A percentile compares a stretch with the other conserved stretches of the same genome.
These are phyloP conservation scores for Chrysina gloriosa DNA, from an alignment of 2,888 invertebrate genomes.

Conservation along the genomic window DNA sequence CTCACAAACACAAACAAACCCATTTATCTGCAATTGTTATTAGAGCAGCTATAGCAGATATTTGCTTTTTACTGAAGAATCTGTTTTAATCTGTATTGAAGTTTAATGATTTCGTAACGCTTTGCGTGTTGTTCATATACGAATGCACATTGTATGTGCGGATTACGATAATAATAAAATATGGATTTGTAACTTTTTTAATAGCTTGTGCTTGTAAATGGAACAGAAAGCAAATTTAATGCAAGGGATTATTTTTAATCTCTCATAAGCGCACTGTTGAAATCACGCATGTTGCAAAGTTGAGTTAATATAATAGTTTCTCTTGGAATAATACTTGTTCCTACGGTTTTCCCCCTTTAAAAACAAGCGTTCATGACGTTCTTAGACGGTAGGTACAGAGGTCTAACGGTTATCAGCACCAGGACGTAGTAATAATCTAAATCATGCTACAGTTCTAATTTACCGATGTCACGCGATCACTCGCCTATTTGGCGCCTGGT, in stretches of 20 bases:
- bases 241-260: slow-evolving; percentile 27
- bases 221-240: not conserved
- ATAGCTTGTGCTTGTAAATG: not conserved
- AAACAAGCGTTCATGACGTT: slow-evolving; percentile 33
- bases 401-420: slow-evolving; percentile 44
- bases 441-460: slow-evolving; percentile 56
- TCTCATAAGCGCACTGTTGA: slow-evolving; percentile 2
- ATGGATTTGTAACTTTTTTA: slow-evolving; percentile 23
- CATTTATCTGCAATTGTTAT: too few species aligned
- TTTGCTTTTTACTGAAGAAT: not conserved
- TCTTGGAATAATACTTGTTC: slow-evolving; percentile 28
- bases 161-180: slow-evolving; percentile 14
- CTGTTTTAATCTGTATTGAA: not conserved
- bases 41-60: not conserved
- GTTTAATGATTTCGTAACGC: not conserved
- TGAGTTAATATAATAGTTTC: slow-evolving; percentile 11
- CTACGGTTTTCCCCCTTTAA: slow-evolving; percentile 10
- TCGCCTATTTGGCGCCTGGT: slow-evolving; percentile 54
- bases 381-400: slow-evolving; percentile 33
- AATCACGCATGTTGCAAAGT: slow-evolving; percentile 37
- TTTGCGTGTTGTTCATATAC: not conserved
- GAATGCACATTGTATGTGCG: not conserved
- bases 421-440: slow-evolving; percentile 50
- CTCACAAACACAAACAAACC: too few species aligned
- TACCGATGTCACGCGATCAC: slow-evolving; percentile 53